Evolutionary conservation across 2,797 vertebrate species (phyloP).

Genomic region (Sphenodon punctatus): DNA sequence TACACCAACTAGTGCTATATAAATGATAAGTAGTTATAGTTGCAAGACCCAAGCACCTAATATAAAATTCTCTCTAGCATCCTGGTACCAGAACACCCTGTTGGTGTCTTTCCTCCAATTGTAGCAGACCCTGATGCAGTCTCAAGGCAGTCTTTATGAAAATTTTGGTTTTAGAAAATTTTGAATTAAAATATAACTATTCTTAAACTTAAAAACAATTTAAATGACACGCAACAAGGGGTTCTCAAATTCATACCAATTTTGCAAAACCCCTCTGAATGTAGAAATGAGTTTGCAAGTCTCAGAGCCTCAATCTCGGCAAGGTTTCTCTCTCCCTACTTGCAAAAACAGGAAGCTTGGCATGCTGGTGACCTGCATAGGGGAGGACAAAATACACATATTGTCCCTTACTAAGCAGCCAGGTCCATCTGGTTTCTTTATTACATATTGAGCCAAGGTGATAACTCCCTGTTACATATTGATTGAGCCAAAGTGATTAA

Average conservation of each 20-base stretch:
- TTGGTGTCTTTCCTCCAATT: too few species aligned
- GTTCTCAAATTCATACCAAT: background rate
- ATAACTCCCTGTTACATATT: constrained; percentile 25
- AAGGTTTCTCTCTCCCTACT: background rate
- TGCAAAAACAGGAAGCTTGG: background rate
- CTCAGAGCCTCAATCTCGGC: background rate
- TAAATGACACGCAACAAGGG: background rate
- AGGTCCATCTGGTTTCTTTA: constrained; percentile 24
- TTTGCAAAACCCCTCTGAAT: background rate
- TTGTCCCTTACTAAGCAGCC: constrained; percentile 11
- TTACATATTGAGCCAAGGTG: constrained; percentile 24
- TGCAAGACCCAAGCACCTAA: too few species aligned
- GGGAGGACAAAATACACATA: background rate
- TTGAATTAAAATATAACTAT: too few species aligned
- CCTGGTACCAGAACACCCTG: too few species aligned
- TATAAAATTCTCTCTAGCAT: too few species aligned
- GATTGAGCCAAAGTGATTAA: constrained; percentile 59
- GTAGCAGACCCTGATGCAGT: too few species aligned
- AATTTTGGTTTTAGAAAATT: too few species aligned
- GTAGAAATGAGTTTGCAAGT: background rate
- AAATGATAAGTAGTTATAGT: too few species aligned
- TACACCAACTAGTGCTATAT: too few species aligned
- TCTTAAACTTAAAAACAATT: background rate
- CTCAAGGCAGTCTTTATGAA: too few species aligned
- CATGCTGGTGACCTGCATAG: background rate